A percentile compares a stretch with the other conserved stretches of the same genome.
phyloP scores from a whole-genome alignment of 2,888 invertebrate genomes.

The Nemoura dubitans region DNA sequence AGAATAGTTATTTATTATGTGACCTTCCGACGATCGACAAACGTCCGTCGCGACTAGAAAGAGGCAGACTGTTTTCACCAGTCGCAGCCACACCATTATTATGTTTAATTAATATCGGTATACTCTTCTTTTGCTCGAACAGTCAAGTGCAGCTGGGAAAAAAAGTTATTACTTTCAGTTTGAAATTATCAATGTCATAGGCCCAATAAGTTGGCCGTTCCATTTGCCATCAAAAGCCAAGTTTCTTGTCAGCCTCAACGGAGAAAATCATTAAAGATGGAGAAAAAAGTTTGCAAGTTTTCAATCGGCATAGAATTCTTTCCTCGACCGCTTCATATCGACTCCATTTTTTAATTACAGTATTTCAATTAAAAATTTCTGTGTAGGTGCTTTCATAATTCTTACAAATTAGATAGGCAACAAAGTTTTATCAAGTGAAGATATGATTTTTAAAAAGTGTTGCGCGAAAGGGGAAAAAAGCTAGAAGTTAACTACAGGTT shows the following conservation, averaged over 20 bases:
- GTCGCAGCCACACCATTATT: constrained; percentile 42
- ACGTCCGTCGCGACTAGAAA: constrained; percentile 13
- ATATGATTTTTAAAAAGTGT: neutral
- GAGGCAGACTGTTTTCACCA: constrained; percentile 19
- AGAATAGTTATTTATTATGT: neutral
- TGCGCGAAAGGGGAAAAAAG: neutral
- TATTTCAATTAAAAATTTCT: constrained; percentile 21
- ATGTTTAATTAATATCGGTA: constrained; percentile 43
- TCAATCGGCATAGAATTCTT: neutral
- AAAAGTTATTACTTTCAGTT: constrained; percentile 25
- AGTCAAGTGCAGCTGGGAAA: neutral
- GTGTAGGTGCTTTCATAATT: constrained; percentile 10
- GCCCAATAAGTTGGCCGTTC: constrained; percentile 5
- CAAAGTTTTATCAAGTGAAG: constrained; percentile 8
- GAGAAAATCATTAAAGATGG: constrained; percentile 8
- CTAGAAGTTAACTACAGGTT: neutral
- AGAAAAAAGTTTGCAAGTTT: constrained; percentile 21
- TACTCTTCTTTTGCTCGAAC: neutral
- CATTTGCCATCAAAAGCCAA: neutral
- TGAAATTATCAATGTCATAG: constrained; percentile 4
- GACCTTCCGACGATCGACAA: neutral
- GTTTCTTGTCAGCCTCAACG: constrained; percentile 13
- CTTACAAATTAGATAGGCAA: neutral
- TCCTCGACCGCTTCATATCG: constrained; percentile 1
- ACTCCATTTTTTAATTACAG: constrained; percentile 36